A percentile compares a stretch with the other conserved stretches of the same genome.
These are phyloP conservation scores for Pachyseris speciosa DNA, from an alignment of 64 coral and sea anemone species.

Conservation along the genomic window DNA sequence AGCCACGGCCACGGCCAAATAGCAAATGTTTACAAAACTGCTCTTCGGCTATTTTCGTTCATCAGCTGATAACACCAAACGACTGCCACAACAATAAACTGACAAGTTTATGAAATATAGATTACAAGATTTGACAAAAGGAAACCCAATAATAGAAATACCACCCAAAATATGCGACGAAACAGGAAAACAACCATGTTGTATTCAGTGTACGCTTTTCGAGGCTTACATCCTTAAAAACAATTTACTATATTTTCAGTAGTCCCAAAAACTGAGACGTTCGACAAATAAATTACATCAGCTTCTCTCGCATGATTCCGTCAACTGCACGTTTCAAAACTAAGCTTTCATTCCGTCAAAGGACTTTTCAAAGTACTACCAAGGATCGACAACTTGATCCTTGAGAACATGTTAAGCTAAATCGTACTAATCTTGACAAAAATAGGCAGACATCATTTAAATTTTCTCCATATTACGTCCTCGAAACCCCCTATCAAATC, in stretches of 20 bases:
- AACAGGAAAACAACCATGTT: neutral
- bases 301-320: neutral
- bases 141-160: neutral
- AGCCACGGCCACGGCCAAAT: neutral
- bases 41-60: too few species aligned
- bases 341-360: neutral
- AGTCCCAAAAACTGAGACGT: neutral
- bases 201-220: neutral
- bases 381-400: neutral
- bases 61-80: neutral
- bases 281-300: neutral
- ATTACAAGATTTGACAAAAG: conserved; percentile 3
- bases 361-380: neutral
- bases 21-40: neutral
- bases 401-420: neutral
- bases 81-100: neutral
- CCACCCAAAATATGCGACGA: neutral
- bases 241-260: neutral
- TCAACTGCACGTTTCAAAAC: neutral
- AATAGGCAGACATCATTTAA: neutral
- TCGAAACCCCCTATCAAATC: neutral
- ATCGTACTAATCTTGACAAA: neutral
- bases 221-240: neutral
- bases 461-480: conserved; percentile 8
- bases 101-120: conserved; percentile 30